Base-by-base conservation (phyloP, 1,140 invertebrate species). In the Eupeodes corollae region DNA sequence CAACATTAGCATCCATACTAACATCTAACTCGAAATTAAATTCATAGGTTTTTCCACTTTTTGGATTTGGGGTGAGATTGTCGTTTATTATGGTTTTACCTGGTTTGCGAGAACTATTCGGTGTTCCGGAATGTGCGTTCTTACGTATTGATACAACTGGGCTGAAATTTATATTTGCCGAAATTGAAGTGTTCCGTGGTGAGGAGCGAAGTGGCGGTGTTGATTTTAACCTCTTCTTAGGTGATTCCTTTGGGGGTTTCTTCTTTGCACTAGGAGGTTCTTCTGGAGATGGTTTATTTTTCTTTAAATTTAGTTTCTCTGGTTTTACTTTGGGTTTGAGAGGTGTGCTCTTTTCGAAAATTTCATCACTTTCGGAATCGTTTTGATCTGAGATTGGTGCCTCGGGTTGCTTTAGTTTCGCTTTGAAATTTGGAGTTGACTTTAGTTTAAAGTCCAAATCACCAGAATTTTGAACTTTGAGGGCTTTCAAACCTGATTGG, bases 401-500 rank as follows among this genome's bases (percentile, higher is more conserved):
- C 26, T 42, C 6, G n/a, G 42, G 40, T 11, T 32, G 32, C 45
- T 33, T 50, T 43, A 19, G 38, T 19, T 21, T 26, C 16, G 51
- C 41, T 38, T 55, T 58, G 42, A 48, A 54, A 44, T 44, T 58
- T 16, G 21, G 53, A 8, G 43, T 40, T 1, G 52, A 30, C 40
- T 57, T 63, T 1, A 59, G 12, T 44, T 61, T 63, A 1, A 70
- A 68, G 12, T 62, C 56, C 37, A 69, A 51, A 42, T 63, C 63
- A 1, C 66, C 65, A 11, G 35, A 50, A 39, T 66, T 64, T 0
- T 54, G 11, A 1, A 62, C 44, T 42, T 64, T 68, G 18, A 71
- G 52, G 31, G 65, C 59, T 59, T 77, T 72, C 15, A 80, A 55
- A 8, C 78, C 82, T 40, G 69, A 67, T 33, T 70, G 61, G 44